Evolutionary conservation across 2,113 vertebrate species (phyloP).

Genomic region (Ceratotherium simum): DNA sequence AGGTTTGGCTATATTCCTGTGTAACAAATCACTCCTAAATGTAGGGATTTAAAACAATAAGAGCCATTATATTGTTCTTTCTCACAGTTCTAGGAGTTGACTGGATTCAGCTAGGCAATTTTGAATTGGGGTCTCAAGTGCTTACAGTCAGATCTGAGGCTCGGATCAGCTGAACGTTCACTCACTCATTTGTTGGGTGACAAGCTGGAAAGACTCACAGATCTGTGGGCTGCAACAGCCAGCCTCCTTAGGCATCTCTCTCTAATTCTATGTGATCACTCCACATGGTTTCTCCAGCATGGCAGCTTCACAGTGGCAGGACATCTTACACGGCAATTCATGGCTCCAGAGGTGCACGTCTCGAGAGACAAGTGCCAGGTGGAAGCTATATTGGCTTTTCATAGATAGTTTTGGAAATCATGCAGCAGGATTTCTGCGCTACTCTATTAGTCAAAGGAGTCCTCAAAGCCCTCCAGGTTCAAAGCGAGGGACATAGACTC

Average conservation of each 20-base stretch:
- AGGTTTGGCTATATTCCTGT: not conserved
- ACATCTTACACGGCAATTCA: not conserved
- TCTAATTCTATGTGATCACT: not conserved
- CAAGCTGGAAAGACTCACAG: not conserved
- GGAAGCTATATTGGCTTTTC: not conserved
- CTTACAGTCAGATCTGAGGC: not conserved
- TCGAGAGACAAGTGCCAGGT: not conserved
- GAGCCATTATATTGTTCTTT: not conserved
- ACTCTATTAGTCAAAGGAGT: not conserved
- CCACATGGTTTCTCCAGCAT: not conserved
- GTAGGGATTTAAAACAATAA: not conserved
- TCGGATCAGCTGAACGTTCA: not conserved
- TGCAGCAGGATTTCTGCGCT: not conserved
- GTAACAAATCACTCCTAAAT: not conserved
- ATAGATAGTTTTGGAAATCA: not conserved
- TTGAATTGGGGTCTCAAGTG: not conserved
- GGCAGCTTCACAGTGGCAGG: not conserved
- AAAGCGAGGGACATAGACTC: not conserved
- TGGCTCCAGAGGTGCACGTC: not conserved
- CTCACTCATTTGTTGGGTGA: rapidly evolving
- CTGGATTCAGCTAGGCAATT: not conserved
- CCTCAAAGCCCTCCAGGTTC: not conserved
- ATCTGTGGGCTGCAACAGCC: too few species aligned
- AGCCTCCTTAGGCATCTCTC: not conserved
- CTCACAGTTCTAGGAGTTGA: not conserved